Conservation (phyloP, 1,140 invertebrate genomes). For the Drosophila lowei region DNA sequence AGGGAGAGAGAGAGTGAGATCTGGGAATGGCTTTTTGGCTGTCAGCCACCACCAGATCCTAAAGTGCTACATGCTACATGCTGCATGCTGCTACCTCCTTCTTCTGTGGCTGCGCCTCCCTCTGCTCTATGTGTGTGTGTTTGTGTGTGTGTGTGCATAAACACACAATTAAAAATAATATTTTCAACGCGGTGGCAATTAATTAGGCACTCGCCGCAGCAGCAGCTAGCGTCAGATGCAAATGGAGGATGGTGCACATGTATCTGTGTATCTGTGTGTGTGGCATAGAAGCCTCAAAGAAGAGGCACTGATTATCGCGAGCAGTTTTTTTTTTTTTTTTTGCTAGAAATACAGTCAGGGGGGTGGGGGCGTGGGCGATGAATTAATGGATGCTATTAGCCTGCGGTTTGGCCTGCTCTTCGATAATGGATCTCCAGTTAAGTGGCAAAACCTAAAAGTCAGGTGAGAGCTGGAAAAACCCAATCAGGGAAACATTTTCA, state of each 20-base stretch:
- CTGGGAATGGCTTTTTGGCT: slow-evolving; percentile 29
- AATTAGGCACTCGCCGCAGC: slow-evolving; percentile 56
- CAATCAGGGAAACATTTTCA: too few relatives aligned
- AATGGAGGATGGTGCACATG: slow-evolving; percentile 39
- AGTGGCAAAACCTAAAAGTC: not conserved
- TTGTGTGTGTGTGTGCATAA: slow-evolving; percentile 47
- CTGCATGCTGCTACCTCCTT: slow-evolving; percentile 2
- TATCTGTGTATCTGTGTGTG: slow-evolving; percentile 7
- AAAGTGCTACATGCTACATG: slow-evolving; percentile 15
- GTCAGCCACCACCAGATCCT: slow-evolving; percentile 36
- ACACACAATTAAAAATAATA: slow-evolving; percentile 83
- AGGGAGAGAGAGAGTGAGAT: too few relatives aligned
- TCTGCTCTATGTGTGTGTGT: not conserved
- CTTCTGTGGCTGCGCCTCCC: not conserved
- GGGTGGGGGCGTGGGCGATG: not conserved
- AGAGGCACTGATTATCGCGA: slow-evolving; percentile 37
- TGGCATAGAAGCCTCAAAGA: slow-evolving; percentile 5
- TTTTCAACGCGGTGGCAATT: slow-evolving; percentile 81
- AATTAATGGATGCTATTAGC: slow-evolving; percentile 54
- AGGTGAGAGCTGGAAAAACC: not conserved
- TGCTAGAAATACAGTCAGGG: slow-evolving; percentile 13
- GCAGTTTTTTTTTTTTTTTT: slow-evolving; percentile 16
- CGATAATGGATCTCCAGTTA: slow-evolving; percentile 25
- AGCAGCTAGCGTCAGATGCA: slow-evolving; percentile 13
- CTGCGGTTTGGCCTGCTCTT: slow-evolving; percentile 31